phyloP scores from a whole-genome alignment of 2,888 invertebrate species.

The Omphaloscelis lunosa region DNA sequence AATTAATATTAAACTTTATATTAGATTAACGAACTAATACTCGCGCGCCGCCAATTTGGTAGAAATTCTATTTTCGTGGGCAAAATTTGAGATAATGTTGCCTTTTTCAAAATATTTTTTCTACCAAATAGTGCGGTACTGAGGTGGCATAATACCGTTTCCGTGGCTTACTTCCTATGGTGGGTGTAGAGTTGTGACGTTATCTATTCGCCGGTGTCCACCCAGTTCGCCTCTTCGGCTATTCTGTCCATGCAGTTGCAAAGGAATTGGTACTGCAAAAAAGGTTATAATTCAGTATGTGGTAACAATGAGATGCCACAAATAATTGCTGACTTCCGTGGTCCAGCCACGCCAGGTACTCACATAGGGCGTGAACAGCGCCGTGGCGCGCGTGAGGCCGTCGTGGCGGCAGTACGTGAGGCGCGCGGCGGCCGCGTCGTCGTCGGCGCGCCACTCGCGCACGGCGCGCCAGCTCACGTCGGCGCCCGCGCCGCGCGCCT shows the following conservation, averaged over 20 bases:
- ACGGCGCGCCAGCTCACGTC: slow-evolving; percentile 96
- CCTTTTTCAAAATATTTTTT: slow-evolving; percentile 42
- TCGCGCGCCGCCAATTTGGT: slow-evolving; percentile 55
- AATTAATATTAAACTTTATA: slow-evolving; percentile 60
- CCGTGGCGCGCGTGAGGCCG: slow-evolving; percentile 76
- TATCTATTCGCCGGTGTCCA: slow-evolving; percentile 94
- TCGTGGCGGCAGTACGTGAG: slow-evolving; percentile 93
- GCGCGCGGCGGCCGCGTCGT: slow-evolving; percentile 97
- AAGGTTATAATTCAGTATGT: not conserved
- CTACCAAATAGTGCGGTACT: slow-evolving; percentile 59
- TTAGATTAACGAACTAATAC: slow-evolving; percentile 67
- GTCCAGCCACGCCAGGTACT: too few species aligned
- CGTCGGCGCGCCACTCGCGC: slow-evolving; percentile 96
- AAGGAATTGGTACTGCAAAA: slow-evolving; percentile 96
- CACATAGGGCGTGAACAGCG: slow-evolving; percentile 84
- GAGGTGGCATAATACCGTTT: slow-evolving; percentile 67
- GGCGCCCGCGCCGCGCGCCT: slow-evolving; percentile 91
- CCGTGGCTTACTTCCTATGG: slow-evolving; percentile 62
- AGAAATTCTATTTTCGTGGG: slow-evolving; percentile 54
- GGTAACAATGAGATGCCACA: too few species aligned
- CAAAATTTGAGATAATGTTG: slow-evolving; percentile 39
- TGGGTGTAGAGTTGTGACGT: slow-evolving; percentile 13
- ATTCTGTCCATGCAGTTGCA: slow-evolving; percentile 99
- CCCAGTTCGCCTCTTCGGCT: slow-evolving; percentile 97
- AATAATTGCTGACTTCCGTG: too few species aligned